A percentile compares a stretch with the other conserved stretches of the same genome.
Evolutionary conservation across 2,113 vertebrate species (phyloP).

Genomic region (human (Homo sapiens)): DNA sequence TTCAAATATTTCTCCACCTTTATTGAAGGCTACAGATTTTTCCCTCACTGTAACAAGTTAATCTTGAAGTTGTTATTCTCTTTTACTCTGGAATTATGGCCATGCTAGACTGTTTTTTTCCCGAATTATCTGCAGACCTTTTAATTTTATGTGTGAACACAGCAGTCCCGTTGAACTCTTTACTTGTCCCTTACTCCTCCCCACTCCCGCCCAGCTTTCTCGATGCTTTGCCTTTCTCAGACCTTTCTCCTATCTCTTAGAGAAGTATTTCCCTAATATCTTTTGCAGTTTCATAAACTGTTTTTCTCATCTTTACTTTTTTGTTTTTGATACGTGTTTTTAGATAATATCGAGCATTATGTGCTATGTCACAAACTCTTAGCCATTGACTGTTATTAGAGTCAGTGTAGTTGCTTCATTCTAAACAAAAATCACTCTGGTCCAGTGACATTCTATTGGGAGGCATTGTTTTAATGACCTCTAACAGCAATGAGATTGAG

Average conservation of each 20-base stretch:
- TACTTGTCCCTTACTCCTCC: background rate
- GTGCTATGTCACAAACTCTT: background rate
- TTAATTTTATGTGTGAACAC: background rate
- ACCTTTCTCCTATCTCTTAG: background rate
- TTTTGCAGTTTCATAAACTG: background rate
- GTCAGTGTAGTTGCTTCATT: background rate
- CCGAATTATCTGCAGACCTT: background rate
- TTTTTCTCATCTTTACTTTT: background rate
- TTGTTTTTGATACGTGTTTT: background rate
- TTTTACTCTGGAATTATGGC: background rate
- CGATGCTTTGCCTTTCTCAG: background rate
- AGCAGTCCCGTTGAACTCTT: background rate
- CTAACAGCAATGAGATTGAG: background rate
- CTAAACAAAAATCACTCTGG: background rate
- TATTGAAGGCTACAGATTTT: background rate
- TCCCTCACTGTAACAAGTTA: background rate
- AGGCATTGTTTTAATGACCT: background rate
- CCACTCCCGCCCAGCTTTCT: background rate
- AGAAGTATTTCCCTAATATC: background rate
- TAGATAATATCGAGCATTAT: background rate
- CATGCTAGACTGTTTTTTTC: background rate
- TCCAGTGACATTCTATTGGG: background rate
- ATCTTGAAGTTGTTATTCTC: background rate
- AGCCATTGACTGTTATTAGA: background rate
- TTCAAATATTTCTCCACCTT: background rate